These are phyloP conservation scores for Myxocyprinus asiaticus DNA, from an alignment of 2,113 vertebrate genomes.

Conservation along the genomic window DNA sequence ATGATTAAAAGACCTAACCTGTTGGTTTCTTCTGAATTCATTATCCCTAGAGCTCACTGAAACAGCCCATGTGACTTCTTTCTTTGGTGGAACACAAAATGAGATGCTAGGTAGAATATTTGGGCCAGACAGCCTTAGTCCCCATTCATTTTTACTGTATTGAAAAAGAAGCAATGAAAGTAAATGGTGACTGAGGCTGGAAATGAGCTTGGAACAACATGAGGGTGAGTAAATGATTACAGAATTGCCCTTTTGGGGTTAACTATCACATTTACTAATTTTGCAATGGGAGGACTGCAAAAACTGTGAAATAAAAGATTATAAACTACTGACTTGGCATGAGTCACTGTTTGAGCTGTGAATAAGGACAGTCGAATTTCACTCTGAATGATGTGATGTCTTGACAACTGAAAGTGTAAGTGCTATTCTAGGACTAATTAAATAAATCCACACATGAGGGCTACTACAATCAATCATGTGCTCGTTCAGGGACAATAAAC, in stretches of 20 bases:
- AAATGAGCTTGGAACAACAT: no score
- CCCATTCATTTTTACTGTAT: no score
- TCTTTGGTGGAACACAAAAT: no score
- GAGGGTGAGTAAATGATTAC: no score
- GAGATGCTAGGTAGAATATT: no score
- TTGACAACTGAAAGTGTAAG: constrained; percentile 1
- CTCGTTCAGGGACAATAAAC: constrained; percentile 7
- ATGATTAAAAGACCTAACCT: not conserved
- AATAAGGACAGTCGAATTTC: not conserved
- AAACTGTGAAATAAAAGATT: not conserved
- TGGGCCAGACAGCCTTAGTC: no score
- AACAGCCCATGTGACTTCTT: not conserved
- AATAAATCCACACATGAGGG: not conserved
- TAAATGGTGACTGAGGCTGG: no score
- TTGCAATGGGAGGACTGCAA: no score
- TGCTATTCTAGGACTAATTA: constrained; percentile 26
- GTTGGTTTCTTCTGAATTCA: not conserved
- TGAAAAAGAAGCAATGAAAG: no score
- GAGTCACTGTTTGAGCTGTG: not conserved
- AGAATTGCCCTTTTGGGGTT: no score
- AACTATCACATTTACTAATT: not conserved
- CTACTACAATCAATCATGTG: constrained; percentile 14
- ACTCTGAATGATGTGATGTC: not conserved
- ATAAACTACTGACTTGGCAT: constrained; percentile 2
- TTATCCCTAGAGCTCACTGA: not conserved